These are phyloP conservation scores for Lasaia peninsularis DNA, from an alignment of 1,140 invertebrate genomes.

Conservation along the genomic window DNA sequence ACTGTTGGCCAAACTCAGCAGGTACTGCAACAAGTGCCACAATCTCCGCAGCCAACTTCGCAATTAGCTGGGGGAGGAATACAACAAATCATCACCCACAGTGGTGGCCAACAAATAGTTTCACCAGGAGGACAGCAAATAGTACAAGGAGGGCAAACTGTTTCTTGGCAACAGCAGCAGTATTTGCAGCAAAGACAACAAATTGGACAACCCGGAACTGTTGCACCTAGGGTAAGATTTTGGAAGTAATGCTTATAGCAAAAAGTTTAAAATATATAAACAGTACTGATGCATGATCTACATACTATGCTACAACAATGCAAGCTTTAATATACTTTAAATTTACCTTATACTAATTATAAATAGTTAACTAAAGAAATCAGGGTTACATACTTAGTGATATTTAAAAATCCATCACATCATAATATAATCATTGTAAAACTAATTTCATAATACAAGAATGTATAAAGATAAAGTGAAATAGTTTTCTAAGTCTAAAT, in stretches of 20 bases:
- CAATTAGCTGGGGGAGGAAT: slow-evolving; percentile 51
- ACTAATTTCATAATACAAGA: too few species aligned
- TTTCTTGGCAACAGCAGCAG: slow-evolving; percentile 68
- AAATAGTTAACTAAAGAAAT: too few species aligned
- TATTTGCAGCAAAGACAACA: slow-evolving; percentile 67
- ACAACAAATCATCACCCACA: slow-evolving; percentile 43
- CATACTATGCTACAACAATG: too few species aligned
- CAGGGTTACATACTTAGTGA: too few species aligned
- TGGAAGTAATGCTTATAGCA: not conserved
- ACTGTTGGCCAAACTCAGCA: slow-evolving; percentile 60
- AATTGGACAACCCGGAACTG: slow-evolving; percentile 61
- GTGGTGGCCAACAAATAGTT: slow-evolving; percentile 67
- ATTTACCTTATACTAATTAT: too few species aligned
- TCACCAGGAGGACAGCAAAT: slow-evolving; percentile 67
- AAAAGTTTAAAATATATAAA: not conserved
- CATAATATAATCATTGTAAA: too few species aligned
- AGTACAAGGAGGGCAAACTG: slow-evolving; percentile 64
- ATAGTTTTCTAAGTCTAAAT: too few species aligned
- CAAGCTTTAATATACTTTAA: too few species aligned
- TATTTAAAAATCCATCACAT: too few species aligned
- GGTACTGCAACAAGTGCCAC: slow-evolving; percentile 61
- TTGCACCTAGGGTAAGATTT: slow-evolving; percentile 63
- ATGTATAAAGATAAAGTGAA: too few species aligned
- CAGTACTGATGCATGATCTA: not conserved
- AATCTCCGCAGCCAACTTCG: slow-evolving; percentile 54